A percentile compares a stretch with the other conserved stretches of the same genome.
These are phyloP conservation scores for Apocrypta bakeri DNA, from an alignment of 1,140 invertebrate species.

Conservation along the genomic window DNA sequence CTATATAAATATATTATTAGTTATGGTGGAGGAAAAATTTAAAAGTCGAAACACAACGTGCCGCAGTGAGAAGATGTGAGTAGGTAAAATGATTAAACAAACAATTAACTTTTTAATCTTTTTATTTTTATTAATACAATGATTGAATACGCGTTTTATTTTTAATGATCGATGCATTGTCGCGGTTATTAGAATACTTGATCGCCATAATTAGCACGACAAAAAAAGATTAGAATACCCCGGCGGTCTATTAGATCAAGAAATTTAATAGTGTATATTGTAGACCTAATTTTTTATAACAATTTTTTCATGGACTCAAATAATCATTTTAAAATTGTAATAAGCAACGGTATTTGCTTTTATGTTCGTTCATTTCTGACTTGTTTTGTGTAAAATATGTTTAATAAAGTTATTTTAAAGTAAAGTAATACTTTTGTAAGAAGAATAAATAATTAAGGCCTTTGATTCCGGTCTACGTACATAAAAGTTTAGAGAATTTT, in stretches of 20 bases:
- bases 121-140: conserved; percentile 25
- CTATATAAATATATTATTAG: conserved; percentile 44
- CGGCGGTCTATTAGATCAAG: not conserved
- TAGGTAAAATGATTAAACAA: conserved; percentile 14
- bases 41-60: conserved; percentile 42
- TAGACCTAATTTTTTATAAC: not conserved
- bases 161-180: not conserved
- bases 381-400: too few relatives aligned
- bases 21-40: not conserved
- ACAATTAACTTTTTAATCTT: conserved; percentile 44
- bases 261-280: not conserved
- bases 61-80: not conserved
- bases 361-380: too few relatives aligned
- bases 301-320: not conserved
- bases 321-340: not conserved
- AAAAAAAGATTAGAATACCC: not conserved
- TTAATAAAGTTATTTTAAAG: not conserved
- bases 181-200: not conserved
- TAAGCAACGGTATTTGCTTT: too few relatives aligned
- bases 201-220: conserved; percentile 12
- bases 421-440: not conserved
- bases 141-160: not conserved
- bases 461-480: not conserved
- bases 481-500: not conserved
- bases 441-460: not conserved